These are phyloP conservation scores for Folsomia candida DNA, from an alignment of 2,888 invertebrate genomes.

Conservation along the genomic window DNA sequence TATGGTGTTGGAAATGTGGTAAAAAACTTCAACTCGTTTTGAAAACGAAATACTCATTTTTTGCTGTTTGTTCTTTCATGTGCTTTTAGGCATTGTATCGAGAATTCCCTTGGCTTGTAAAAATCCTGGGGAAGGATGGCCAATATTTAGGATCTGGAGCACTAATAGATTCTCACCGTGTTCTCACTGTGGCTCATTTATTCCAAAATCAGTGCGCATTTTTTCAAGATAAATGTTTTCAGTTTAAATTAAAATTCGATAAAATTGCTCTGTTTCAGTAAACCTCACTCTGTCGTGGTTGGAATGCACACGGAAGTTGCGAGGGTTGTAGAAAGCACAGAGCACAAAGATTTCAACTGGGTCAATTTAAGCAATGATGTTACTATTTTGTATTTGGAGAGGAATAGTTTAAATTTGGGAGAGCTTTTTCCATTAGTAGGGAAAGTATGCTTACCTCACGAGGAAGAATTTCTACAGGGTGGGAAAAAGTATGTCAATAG, in stretches of 20 bases:
- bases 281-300: not conserved
- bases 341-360: not conserved
- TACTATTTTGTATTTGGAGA: not conserved
- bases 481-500: too few relatives aligned
- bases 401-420: not conserved
- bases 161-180: not conserved
- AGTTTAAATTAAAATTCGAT: not conserved
- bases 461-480: too few relatives aligned
- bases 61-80: not conserved
- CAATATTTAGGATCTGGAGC: not conserved
- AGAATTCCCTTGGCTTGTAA: not conserved
- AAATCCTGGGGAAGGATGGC: not conserved
- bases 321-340: not conserved
- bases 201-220: not conserved
- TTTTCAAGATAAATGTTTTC: not conserved
- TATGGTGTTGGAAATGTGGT: not conserved
- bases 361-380: not conserved
- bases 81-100: not conserved
- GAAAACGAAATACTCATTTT: too few relatives aligned
- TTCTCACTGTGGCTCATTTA: not conserved
- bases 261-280: not conserved
- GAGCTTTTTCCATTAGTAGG: not conserved
- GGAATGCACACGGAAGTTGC: not conserved
- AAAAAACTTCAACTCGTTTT: not conserved
- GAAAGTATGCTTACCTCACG: not conserved